Evolutionary conservation across 2,888 invertebrate genomes (phyloP).

Genomic region (Anarsia innoxiella): DNA sequence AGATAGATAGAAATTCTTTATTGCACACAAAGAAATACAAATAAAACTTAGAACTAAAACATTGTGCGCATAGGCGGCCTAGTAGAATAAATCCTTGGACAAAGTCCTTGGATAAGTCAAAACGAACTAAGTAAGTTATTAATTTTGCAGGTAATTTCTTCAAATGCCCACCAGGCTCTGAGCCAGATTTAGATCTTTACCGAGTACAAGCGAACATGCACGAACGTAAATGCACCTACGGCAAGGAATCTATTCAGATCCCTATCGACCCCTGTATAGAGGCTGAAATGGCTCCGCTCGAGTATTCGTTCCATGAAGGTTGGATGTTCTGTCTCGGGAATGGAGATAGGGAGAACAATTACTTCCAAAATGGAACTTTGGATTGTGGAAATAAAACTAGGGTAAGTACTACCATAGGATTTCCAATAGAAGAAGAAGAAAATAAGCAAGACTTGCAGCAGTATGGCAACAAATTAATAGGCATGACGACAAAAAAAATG

Average conservation of each 20-base stretch:
- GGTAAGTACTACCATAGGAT: too few species aligned
- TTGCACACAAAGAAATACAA: too few species aligned
- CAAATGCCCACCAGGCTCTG: slow-evolving; percentile 54
- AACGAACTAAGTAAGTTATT: too few species aligned
- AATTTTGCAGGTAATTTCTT: slow-evolving; percentile 59
- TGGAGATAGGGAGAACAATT: slow-evolving; percentile 63
- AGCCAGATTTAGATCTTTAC: slow-evolving; percentile 59
- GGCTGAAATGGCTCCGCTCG: slow-evolving; percentile 64
- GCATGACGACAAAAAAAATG: too few species aligned
- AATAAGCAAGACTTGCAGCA: too few species aligned
- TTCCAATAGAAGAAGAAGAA: too few species aligned
- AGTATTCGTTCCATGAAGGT: slow-evolving; percentile 64
- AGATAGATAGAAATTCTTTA: too few species aligned
- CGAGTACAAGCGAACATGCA: slow-evolving; percentile 62
- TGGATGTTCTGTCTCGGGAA: slow-evolving; percentile 69
- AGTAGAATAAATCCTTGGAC: too few species aligned
- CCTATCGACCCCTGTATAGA: slow-evolving; percentile 61
- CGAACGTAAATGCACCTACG: slow-evolving; percentile 58
- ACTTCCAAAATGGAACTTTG: slow-evolving; percentile 61
- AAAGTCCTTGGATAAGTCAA: too few species aligned
- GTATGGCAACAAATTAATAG: too few species aligned
- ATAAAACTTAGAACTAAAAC: too few species aligned
- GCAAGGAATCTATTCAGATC: slow-evolving; percentile 42
- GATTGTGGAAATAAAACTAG: slow-evolving; percentile 66
- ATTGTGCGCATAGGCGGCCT: too few species aligned